These are phyloP conservation scores for Amphipoea lucens DNA, from an alignment of 2,888 invertebrate genomes.

Conservation along the genomic window DNA sequence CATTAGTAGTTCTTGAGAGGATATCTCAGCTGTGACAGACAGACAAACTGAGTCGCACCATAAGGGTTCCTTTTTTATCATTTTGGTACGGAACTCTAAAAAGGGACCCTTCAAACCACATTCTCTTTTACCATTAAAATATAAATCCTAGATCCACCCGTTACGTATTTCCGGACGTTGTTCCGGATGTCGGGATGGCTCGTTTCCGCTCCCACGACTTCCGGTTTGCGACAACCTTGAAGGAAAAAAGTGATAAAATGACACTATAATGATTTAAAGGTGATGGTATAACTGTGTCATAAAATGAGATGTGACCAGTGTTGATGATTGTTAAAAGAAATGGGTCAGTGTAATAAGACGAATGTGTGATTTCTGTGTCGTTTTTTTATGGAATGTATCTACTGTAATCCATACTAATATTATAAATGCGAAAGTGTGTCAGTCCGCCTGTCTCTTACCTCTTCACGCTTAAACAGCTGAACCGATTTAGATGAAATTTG, in stretches of 20 bases:
- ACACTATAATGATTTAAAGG: conserved; percentile 50
- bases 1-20: too few relatives aligned
- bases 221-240: conserved; percentile 69
- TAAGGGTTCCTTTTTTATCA: too few relatives aligned
- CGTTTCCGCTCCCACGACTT: conserved; percentile 73
- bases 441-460: too few relatives aligned
- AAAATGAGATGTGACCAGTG: conserved; percentile 3
- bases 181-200: conserved; percentile 74
- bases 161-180: too few relatives aligned
- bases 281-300: conserved; percentile 7
- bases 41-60: too few relatives aligned
- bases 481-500: too few relatives aligned
- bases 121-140: neutral
- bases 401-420: too few relatives aligned
- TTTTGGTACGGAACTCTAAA: too few relatives aligned
- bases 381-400: too few relatives aligned
- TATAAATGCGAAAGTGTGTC: too few relatives aligned
- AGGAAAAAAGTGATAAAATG: conserved; percentile 58
- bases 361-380: neutral
- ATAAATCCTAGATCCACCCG: conserved; percentile 31
- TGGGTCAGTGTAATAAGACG: neutral
- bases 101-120: neutral
- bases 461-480: too few relatives aligned
- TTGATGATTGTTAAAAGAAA: conserved; percentile 1
- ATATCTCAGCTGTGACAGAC: too few relatives aligned